phyloP scores from a whole-genome alignment of 2,113 vertebrate genomes.

The Telmatochromis sp. region DNA sequence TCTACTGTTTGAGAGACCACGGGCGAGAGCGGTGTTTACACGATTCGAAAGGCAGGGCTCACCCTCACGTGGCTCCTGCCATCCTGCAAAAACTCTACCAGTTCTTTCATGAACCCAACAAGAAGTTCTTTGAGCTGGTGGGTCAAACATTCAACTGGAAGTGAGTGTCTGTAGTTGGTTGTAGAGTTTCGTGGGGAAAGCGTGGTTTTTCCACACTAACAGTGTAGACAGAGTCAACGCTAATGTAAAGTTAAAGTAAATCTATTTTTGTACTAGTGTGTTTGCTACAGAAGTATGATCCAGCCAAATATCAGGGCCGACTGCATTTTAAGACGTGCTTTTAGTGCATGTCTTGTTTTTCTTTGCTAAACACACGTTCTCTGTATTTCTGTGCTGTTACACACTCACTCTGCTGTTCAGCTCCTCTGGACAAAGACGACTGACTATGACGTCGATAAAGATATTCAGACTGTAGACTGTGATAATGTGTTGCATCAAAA shows the following conservation, averaged over 20 bases:
- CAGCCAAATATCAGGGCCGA: constrained; percentile 36
- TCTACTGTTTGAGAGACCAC: constrained; percentile 88
- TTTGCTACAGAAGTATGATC: constrained; percentile 11
- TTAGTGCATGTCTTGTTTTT: not conserved
- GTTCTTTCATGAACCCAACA: constrained; percentile 92
- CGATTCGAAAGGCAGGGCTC: constrained; percentile 89
- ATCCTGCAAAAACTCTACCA: constrained; percentile 84
- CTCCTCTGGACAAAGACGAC: not conserved
- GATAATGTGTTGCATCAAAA: constrained; percentile 16
- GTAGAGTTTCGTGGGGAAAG: not conserved
- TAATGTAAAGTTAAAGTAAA: constrained; percentile 78
- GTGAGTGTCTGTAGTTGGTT: constrained; percentile 23
- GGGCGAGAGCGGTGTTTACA: constrained; percentile 89
- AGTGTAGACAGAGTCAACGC: constrained; percentile 60
- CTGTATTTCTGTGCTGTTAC: not conserved
- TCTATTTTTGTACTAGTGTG: constrained; percentile 86
- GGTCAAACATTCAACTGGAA: constrained; percentile 94
- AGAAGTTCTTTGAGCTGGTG: constrained; percentile 88
- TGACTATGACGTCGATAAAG: not conserved
- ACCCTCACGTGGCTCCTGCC: constrained; percentile 79
- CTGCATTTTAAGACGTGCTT: constrained; percentile 4
- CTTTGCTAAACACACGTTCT: not conserved
- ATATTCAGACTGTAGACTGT: constrained; percentile 3
- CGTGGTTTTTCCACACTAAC: constrained; percentile 75
- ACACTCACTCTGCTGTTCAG: not conserved